phyloP scores from a whole-genome alignment of 1,140 invertebrate species.

The Drosophila subobscura region DNA sequence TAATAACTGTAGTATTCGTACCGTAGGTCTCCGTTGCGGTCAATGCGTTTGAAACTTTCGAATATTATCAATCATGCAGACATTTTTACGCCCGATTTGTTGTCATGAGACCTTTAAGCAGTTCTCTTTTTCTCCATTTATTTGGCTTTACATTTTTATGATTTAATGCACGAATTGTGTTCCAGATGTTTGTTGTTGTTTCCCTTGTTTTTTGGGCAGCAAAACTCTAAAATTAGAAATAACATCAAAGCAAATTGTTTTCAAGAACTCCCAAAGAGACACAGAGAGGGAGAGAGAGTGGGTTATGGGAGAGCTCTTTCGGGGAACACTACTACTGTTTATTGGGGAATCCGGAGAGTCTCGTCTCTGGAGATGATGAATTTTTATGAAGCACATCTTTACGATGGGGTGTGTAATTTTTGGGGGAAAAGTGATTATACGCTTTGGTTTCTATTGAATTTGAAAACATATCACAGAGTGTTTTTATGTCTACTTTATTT shows the following conservation, averaged over 20 bases:
- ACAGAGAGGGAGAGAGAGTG: neutral
- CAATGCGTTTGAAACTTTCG: constrained; percentile 43
- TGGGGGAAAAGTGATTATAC: too few species aligned
- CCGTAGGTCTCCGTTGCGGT: constrained; percentile 27
- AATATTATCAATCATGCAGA: constrained; percentile 60
- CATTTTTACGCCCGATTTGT: constrained; percentile 44
- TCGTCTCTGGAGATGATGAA: too few species aligned
- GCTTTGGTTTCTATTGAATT: too few species aligned
- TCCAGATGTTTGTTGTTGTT: constrained; percentile 13
- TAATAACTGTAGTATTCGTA: constrained; percentile 9
- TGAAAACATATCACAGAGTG: too few species aligned
- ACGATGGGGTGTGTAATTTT: too few species aligned
- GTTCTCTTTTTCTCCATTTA: constrained; percentile 13
- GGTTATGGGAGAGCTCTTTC: constrained; percentile 1
- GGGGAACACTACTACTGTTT: neutral
- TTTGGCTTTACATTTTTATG: constrained; percentile 4
- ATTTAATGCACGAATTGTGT: constrained; percentile 46
- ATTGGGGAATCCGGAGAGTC: too few species aligned
- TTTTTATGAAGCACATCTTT: too few species aligned
- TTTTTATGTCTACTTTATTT: too few species aligned
- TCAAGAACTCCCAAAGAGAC: constrained; percentile 21
- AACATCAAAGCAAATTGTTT: constrained; percentile 24
- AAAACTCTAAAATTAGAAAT: constrained; percentile 31
- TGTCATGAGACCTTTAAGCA: constrained; percentile 20
- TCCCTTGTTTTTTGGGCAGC: too few species aligned